Conservation (phyloP, 2,888 invertebrate species). For the Limnephilus auricula region DNA sequence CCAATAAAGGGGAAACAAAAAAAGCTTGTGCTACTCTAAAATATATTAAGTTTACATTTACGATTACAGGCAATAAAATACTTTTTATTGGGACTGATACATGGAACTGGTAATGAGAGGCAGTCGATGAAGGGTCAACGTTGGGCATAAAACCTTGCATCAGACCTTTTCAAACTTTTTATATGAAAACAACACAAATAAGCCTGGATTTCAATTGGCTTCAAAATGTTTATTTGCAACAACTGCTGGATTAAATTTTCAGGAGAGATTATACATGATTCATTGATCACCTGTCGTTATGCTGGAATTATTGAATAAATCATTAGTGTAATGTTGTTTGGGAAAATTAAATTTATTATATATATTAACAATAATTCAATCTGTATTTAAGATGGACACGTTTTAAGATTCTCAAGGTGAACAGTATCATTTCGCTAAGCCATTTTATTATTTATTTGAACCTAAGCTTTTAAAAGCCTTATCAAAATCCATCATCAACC, state of each 20-base stretch:
- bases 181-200: background rate
- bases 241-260: too few species aligned
- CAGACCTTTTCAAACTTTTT: background rate
- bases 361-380: too few species aligned
- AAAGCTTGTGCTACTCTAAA: background rate
- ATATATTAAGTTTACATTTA: background rate
- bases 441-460: background rate
- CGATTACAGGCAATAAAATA: conserved; percentile 26
- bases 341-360: too few species aligned
- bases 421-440: background rate
- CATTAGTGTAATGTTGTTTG: too few species aligned
- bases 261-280: too few species aligned
- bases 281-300: too few species aligned
- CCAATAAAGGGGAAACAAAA: conserved; percentile 39
- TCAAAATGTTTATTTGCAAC: too few species aligned
- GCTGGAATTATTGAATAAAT: too few species aligned
- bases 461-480: background rate
- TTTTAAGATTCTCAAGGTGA: background rate
- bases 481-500: background rate
- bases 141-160: background rate
- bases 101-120: background rate
- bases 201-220: too few species aligned
- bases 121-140: background rate
- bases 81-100: background rate
- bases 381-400: background rate